Conservation (phyloP, 2,888 invertebrate genomes). For the Belgica antarctica region DNA sequence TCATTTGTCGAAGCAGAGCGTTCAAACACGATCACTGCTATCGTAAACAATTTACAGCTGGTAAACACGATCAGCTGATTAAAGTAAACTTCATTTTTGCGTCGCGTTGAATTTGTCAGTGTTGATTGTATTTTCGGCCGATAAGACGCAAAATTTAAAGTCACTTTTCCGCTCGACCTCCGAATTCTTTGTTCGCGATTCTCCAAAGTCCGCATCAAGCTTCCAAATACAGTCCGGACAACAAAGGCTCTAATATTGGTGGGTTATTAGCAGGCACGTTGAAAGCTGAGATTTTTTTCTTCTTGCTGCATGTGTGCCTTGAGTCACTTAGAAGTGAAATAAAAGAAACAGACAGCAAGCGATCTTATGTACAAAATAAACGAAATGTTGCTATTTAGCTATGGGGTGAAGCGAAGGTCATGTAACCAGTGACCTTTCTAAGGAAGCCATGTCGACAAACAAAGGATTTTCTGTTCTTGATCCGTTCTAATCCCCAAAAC, state of each 20-base stretch:
- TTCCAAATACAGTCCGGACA: neutral
- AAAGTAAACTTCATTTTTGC: neutral
- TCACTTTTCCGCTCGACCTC: neutral
- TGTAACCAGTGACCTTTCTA: no score
- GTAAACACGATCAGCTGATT: conserved; percentile 37
- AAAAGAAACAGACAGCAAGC: neutral
- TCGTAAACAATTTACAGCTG: conserved; percentile 28
- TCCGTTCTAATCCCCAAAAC: no score
- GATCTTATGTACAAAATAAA: conserved; percentile 12
- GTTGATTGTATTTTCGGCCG: neutral
- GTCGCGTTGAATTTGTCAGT: conserved; percentile 16
- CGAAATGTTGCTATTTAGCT: no score
- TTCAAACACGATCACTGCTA: conserved; percentile 8
- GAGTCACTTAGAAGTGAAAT: no score
- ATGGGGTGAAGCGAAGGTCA: no score
- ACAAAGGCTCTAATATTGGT: neutral
- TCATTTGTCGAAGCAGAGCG: neutral
- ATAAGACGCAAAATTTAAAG: neutral
- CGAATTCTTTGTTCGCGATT: conserved; percentile 27
- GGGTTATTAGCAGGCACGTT: no score
- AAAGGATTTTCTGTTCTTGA: no score
- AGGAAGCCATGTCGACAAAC: no score
- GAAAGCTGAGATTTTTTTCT: no score
- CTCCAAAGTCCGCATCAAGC: neutral
- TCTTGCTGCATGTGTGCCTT: no score